Evolutionary conservation across 2,113 vertebrate species (phyloP), one percentile per base, ranked within the genome.

Genomic region (Poeciliopsis occidentalis): DNA sequence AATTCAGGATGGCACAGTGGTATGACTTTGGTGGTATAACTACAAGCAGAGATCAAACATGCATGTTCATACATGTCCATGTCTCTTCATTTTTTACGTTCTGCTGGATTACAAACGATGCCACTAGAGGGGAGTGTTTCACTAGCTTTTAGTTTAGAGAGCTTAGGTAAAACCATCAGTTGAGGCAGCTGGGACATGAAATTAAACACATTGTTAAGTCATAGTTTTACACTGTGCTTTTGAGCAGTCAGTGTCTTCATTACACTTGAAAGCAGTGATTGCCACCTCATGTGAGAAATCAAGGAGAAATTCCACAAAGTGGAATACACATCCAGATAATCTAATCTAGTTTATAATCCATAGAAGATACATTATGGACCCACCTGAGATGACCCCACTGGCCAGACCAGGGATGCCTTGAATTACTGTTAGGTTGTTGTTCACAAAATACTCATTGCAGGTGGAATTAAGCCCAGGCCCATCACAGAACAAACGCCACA

Each of bases 371-470:
- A 0, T 4, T 19, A n/a, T 54, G 32, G 31, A 74, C 85, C 8
- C 4, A 92, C 91, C 91, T 88, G 83, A 87, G 63, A 99, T 91
- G 86, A 96, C 95, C 0, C 95, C 92, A 0, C 97, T 99, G 77
- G 87, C 93, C 82, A 98, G 92, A 1, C 97, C 97, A 0, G 97
- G 97, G 86, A 99, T 98, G 60, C 97, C 97, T 89, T 96, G 96
- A 60, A 98, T 80, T 91, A 91, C 76, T 0, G 96, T 96, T 64
- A 97, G 89, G 0, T 98, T 97, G 90, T 99, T 99, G 68, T 92
- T 87, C 1, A 0, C 13, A 13, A 99, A 99, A 80, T 97, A 99
- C 0, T 95, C 93, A 2, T 96, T 92, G 4, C 97, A 99, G 0
- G 94, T 85, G 75, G 96, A 92, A 4, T 94, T 94, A 67, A 94